Evolutionary conservation across 2,888 invertebrate species (phyloP).

Genomic region (Dexiosoma caninum): DNA sequence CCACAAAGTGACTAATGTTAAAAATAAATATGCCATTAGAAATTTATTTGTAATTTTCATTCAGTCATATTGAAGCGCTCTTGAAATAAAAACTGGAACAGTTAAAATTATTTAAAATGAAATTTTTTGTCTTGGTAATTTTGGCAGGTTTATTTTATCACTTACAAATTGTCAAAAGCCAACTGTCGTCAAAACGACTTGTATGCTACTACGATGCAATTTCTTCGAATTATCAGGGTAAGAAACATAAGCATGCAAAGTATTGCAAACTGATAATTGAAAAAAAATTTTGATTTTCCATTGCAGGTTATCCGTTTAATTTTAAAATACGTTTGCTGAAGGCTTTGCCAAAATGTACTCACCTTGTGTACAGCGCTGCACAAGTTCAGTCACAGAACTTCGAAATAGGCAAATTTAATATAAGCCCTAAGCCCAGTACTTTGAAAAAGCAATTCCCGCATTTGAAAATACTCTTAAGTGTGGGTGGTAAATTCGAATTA

Average conservation of each 20-base stretch:
- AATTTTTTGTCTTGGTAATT: neutral
- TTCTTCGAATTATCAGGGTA: neutral
- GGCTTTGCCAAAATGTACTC: conserved; percentile 86
- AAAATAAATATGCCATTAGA: neutral
- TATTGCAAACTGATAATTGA: neutral
- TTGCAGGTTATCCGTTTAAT: neutral
- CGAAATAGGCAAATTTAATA: no score
- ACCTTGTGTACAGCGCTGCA: conserved; percentile 88
- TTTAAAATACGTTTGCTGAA: conserved; percentile 67
- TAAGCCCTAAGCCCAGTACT: conserved; percentile 81
- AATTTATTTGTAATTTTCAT: neutral
- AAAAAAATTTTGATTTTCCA: no score
- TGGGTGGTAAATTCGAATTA: conserved; percentile 84
- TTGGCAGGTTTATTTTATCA: neutral
- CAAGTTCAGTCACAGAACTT: no score
- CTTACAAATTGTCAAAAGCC: neutral
- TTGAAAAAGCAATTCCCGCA: conserved; percentile 84
- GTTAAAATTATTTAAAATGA: neutral
- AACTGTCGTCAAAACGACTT: neutral
- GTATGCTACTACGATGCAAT: conserved; percentile 37
- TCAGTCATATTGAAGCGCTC: neutral
- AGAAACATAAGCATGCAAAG: neutral
- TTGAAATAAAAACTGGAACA: neutral
- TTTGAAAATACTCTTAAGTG: conserved; percentile 84
- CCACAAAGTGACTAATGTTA: conserved; percentile 6